Conservation (phyloP, 2,113 vertebrate species). For the Rhadina sibilatrix region DNA sequence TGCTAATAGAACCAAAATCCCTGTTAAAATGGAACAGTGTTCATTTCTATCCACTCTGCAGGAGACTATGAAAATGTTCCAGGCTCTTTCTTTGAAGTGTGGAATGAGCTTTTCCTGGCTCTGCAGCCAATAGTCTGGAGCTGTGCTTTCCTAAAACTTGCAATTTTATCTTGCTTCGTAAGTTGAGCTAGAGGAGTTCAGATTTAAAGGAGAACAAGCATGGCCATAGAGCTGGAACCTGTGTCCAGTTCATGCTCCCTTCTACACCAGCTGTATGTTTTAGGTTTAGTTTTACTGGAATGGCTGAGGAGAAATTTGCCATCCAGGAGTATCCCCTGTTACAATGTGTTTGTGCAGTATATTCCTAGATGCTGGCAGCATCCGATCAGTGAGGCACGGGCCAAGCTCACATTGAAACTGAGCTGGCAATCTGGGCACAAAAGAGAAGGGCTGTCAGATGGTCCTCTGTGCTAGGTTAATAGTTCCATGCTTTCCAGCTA, state of each 20-base stretch:
- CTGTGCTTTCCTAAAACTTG: not conserved
- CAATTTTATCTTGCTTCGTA: not conserved
- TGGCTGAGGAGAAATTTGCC: not conserved
- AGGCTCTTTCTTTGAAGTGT: not conserved
- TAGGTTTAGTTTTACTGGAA: not conserved
- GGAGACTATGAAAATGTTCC: not conserved
- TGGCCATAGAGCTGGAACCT: not conserved
- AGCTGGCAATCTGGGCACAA: not conserved
- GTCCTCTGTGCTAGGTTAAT: not conserved
- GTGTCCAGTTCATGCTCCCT: not conserved
- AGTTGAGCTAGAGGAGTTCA: not conserved
- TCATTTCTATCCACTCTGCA: not conserved
- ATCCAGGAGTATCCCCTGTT: not conserved
- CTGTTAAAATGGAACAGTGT: not conserved
- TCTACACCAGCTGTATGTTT: not conserved
- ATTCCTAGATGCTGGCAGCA: not conserved
- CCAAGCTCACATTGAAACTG: not conserved
- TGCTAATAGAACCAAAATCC: not conserved
- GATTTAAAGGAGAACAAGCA: not conserved
- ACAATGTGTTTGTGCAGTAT: not conserved
- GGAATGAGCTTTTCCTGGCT: not conserved
- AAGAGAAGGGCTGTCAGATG: not conserved
- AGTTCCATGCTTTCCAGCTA: not conserved
- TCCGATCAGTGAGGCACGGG: not conserved
- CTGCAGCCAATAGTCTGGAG: not conserved